These are phyloP conservation scores for Holotrichia oblita DNA, from an alignment of 1,140 invertebrate species.

Conservation along the genomic window DNA sequence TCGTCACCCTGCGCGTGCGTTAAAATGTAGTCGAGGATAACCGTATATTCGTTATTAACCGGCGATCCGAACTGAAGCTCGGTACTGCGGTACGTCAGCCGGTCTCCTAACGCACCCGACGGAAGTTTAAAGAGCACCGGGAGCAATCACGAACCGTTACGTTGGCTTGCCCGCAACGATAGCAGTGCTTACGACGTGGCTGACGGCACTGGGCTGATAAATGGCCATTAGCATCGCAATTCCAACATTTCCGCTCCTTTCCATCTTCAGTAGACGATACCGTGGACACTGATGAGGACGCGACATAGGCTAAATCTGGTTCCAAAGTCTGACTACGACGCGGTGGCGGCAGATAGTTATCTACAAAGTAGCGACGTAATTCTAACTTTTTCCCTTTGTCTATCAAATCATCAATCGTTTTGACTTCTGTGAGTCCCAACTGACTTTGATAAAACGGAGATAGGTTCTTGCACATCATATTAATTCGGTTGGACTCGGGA, in stretches of 20 bases:
- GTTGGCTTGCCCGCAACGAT: no score
- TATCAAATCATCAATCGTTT: neutral
- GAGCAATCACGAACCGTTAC: no score
- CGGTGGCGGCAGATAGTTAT: neutral
- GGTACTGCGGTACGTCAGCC: no score
- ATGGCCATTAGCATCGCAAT: neutral
- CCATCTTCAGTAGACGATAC: neutral
- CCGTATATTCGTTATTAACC: no score
- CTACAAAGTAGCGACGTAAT: neutral
- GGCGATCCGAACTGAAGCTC: no score
- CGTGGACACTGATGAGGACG: neutral
- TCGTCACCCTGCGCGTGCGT: neutral
- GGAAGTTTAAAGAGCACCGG: no score
- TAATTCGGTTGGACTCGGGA: neutral
- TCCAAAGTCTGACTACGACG: neutral
- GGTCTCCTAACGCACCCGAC: neutral
- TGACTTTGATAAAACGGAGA: constrained; percentile 8
- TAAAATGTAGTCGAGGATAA: neutral
- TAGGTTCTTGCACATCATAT: neutral
- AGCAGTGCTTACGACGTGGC: no score
- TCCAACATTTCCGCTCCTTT: neutral
- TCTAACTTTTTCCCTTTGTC: neutral
- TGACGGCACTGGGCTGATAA: neutral
- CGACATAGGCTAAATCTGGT: neutral
- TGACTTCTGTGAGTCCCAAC: neutral